Conservation (phyloP, 2,113 vertebrate genomes). For the Malurus cyaneus region DNA sequence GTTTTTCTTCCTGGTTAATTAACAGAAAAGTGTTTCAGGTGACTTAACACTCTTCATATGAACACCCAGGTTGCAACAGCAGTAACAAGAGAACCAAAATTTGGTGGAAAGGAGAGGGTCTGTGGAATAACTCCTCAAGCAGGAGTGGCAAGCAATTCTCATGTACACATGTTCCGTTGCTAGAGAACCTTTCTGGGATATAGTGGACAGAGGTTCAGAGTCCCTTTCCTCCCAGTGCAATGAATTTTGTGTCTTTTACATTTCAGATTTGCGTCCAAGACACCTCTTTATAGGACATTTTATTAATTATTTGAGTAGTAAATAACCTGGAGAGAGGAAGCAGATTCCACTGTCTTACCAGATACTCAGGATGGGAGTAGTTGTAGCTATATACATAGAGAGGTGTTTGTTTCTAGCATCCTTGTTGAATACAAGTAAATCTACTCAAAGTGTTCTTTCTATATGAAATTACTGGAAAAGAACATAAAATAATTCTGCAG, state of each 20-base stretch:
- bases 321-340: neutral
- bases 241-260: neutral
- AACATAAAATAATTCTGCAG: neutral
- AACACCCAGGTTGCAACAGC: neutral
- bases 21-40: neutral
- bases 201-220: neutral
- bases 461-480: neutral
- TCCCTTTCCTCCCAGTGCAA: neutral
- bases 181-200: neutral
- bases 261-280: neutral
- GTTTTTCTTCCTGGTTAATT: neutral
- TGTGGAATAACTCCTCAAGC: neutral
- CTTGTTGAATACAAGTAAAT: neutral
- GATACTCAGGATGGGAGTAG: neutral
- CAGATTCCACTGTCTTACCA: neutral
- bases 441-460: neutral
- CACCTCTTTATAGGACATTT: neutral
- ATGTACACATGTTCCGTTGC: neutral
- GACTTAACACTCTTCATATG: neutral
- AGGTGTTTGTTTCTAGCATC: neutral
- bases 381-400: neutral
- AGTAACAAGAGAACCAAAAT: neutral
- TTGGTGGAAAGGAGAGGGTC: neutral
- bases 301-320: neutral
- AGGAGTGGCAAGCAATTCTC: neutral